Evolutionary conservation across 2,797 vertebrate species (phyloP), one percentile per base, ranked within the genome.

Genomic region (Rousettus madagascariensis): DNA sequence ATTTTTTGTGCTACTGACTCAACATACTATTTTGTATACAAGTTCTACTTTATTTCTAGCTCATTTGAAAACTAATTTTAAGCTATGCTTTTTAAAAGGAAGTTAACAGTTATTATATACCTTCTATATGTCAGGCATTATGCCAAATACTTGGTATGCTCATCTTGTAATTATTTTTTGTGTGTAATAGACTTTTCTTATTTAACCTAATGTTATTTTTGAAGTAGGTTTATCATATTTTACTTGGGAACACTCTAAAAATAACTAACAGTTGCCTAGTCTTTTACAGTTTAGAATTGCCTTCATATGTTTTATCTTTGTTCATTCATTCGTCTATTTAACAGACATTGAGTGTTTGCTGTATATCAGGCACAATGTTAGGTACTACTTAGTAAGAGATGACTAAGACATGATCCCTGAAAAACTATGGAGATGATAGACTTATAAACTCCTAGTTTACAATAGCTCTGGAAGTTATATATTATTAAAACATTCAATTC

Each of bases 401-500:
- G 36, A 55, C 30, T 79, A 36, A 77, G 55, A 74, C 1, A 4
- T 59, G 63, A 65, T 38, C 59, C 75, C 6, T 91, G 7, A 86
- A 72, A 74, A 85, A 59, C 84, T 87, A 12, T 85, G 43, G n/a
- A 4, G 30, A 9, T 46, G 72, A 79, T 22, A 84, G 59, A 66
- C 17, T 80, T 78, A 30, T 59, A 61, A 84, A 90, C 63, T 77
- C 59, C 78, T 91, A 69, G 72, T 75, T 90, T 90, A 80, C 2
- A 90, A 38, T 11, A 86, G n/a, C 43, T 66, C 15, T 75, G 17
- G 43, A 41, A 90, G 28, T 71, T 69, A 84, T 66, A 55, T 93
- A 77, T 86, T 90, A 26, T 87, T 89, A 84, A 77, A 90, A 77
- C 72, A 68, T 13, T 92, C 9, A 77, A 38, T 91, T 96, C 10